These are phyloP conservation scores for Perizoma flavofasciatum DNA, from an alignment of 2,888 invertebrate genomes.

Conservation along the genomic window DNA sequence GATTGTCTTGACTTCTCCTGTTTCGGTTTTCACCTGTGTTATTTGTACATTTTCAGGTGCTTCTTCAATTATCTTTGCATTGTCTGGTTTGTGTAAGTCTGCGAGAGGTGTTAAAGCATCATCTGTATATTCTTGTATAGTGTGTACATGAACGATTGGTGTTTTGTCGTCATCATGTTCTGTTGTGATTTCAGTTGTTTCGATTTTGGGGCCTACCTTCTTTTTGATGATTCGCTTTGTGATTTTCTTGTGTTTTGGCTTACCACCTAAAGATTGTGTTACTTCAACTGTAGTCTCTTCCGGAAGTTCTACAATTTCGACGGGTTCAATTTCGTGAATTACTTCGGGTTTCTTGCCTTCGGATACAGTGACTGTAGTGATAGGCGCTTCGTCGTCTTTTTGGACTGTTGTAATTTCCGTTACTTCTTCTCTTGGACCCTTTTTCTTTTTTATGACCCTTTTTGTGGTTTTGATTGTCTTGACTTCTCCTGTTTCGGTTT, in stretches of 20 bases:
- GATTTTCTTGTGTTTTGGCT: conserved; percentile 50
- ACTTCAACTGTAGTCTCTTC: conserved; percentile 54
- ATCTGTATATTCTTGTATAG: conserved; percentile 47
- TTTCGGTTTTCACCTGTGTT: too few relatives aligned
- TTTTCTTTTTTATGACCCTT: conserved; percentile 9
- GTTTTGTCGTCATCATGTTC: conserved; percentile 39
- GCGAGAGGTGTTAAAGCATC: conserved; percentile 37
- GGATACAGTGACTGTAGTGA: conserved; percentile 48
- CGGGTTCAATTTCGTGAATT: conserved; percentile 36
- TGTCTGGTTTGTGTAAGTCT: conserved; percentile 22
- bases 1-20: too few relatives aligned
- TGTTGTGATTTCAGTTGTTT: conserved; percentile 43
- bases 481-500: too few relatives aligned
- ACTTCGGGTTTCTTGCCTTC: conserved; percentile 45
- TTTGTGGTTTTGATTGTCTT: too few relatives aligned
- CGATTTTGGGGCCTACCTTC: conserved; percentile 56
- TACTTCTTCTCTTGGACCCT: conserved; percentile 56
- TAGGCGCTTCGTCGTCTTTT: conserved; percentile 30
- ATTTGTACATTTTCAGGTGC: too few relatives aligned
- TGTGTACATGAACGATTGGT: conserved; percentile 42
- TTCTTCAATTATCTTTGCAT: too few relatives aligned
- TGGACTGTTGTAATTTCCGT: conserved; percentile 46
- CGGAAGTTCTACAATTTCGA: conserved; percentile 50
- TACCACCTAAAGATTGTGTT: conserved; percentile 48
- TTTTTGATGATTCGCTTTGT: conserved; percentile 64